phyloP scores from a whole-genome alignment of 2,888 invertebrate genomes.

The Ecliptopera silaceata region DNA sequence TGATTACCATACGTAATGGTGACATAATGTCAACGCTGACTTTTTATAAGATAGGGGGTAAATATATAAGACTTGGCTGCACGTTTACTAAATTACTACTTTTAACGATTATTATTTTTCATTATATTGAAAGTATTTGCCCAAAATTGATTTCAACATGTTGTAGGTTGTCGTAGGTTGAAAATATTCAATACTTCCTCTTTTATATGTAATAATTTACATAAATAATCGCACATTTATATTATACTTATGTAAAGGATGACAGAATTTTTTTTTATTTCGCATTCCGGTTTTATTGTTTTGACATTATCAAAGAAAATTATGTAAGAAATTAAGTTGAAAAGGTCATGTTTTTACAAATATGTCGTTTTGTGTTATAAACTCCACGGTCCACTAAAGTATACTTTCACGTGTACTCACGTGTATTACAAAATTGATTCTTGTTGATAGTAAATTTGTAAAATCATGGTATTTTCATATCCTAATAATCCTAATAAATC shows the following conservation, averaged over 20 bases:
- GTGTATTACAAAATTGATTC: no score
- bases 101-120: no score
- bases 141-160: no score
- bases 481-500: no score
- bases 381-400: background rate
- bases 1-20: no score
- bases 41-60: no score
- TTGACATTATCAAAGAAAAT: slow-evolving; percentile 27
- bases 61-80: no score
- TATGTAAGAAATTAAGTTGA: slow-evolving; percentile 2
- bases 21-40: no score
- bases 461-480: no score
- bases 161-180: slow-evolving; percentile 1
- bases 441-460: no score
- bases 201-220: slow-evolving; percentile 8
- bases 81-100: no score
- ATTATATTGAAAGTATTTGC: no score
- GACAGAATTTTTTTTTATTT: background rate
- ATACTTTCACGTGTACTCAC: background rate
- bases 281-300: slow-evolving; percentile 19
- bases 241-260: slow-evolving; percentile 6
- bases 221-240: slow-evolving; percentile 15
- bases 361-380: background rate
- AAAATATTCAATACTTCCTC: background rate
- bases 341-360: slow-evolving; percentile 17